phyloP scores from a whole-genome alignment of 1,140 invertebrate genomes.

The Battus philenor region DNA sequence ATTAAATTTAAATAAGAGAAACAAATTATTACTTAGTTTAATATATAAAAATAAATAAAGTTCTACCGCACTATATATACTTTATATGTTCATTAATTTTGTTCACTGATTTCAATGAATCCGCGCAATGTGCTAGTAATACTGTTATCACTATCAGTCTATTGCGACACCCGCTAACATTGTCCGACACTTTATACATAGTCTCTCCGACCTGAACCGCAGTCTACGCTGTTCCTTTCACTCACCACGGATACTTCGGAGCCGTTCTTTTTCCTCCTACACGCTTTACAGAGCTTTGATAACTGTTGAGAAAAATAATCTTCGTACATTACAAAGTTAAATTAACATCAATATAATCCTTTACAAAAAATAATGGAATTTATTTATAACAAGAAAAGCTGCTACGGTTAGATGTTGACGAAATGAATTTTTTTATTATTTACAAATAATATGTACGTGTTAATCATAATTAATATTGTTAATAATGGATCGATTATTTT shows the following conservation, averaged over 20 bases:
- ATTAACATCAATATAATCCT: too few relatives aligned
- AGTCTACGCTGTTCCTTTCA: constrained; percentile 57
- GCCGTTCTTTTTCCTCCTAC: constrained; percentile 54
- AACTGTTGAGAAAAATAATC: constrained; percentile 33
- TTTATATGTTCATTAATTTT: background rate
- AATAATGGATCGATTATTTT: too few relatives aligned
- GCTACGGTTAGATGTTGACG: too few relatives aligned
- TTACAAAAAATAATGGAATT: too few relatives aligned
- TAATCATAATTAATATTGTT: too few relatives aligned
- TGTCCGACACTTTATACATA: constrained; percentile 45
- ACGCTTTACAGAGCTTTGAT: constrained; percentile 48
- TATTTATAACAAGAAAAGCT: too few relatives aligned
- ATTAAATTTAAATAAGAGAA: too few relatives aligned
- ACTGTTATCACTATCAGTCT: constrained; percentile 51
- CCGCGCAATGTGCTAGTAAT: constrained; percentile 25
- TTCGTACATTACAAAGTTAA: constrained; percentile 2
- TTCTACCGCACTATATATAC: background rate
- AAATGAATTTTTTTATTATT: too few relatives aligned
- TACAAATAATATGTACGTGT: too few relatives aligned
- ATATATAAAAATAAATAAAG: constrained; percentile 16
- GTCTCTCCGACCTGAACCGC: constrained; percentile 46
- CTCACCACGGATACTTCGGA: constrained; percentile 63
- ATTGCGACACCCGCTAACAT: constrained; percentile 19
- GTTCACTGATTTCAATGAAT: background rate
- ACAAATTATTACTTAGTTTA: constrained; percentile 7